Evolutionary conservation across 2,888 invertebrate species (phyloP).

Genomic region (Mermis nigrescens): DNA sequence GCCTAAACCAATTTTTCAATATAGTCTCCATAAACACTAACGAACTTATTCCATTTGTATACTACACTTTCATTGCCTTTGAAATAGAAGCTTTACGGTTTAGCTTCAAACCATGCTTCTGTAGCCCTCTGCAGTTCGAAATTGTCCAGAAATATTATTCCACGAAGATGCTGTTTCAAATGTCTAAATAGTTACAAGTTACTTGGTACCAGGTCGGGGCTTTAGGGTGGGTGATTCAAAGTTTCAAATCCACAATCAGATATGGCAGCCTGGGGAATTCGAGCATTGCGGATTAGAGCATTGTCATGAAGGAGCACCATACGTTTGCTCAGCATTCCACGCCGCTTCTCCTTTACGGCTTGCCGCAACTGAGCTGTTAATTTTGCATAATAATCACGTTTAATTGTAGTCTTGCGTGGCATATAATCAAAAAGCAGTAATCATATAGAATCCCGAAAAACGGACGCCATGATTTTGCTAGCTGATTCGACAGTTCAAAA

Average conservation of each 20-base stretch:
- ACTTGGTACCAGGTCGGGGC: slow-evolving; percentile 12
- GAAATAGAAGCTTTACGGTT: too few species aligned
- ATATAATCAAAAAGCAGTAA: slow-evolving; percentile 16
- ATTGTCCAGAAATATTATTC: too few species aligned
- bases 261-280: slow-evolving; percentile 5
- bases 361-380: slow-evolving; percentile 9
- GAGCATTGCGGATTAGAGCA: slow-evolving; percentile 9
- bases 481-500: slow-evolving; percentile 6
- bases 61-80: too few species aligned
- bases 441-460: slow-evolving; percentile 13
- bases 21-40: too few species aligned
- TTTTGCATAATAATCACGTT: slow-evolving; percentile 12
- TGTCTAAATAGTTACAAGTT: slow-evolving; percentile 11
- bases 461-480: slow-evolving; percentile 13
- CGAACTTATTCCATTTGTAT: too few species aligned
- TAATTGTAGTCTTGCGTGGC: slow-evolving; percentile 13
- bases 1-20: too few species aligned
- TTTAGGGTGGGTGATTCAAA: slow-evolving; percentile 12
- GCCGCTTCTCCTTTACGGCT: slow-evolving; percentile 8
- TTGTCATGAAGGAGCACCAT: slow-evolving; percentile 12
- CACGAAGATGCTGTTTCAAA: too few species aligned
- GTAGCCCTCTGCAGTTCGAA: too few species aligned
- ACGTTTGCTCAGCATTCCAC: slow-evolving; percentile 1
- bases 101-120: too few species aligned
- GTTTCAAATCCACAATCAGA: slow-evolving; percentile 9